These are phyloP conservation scores for Ditula angustiorana DNA, from an alignment of 2,888 invertebrate genomes.

Conservation along the genomic window DNA sequence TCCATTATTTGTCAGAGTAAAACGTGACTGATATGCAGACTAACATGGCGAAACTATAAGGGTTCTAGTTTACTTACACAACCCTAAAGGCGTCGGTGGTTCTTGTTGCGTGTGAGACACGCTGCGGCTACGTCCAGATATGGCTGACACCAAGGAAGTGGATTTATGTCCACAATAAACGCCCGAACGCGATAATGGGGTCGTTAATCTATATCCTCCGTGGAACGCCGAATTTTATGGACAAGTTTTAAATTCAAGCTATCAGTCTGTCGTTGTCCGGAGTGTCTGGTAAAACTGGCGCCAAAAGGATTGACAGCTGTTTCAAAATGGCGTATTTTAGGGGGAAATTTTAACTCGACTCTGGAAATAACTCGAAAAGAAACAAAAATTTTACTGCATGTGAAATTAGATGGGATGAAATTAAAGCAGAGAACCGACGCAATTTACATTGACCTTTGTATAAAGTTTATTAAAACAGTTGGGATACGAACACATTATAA, in stretches of 20 bases:
- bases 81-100: too few species aligned
- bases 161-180: conserved; percentile 36
- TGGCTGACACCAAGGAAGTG: conserved; percentile 18
- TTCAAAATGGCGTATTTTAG: neutral
- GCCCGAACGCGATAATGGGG: conserved; percentile 17
- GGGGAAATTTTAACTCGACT: neutral
- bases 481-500: conserved; percentile 31
- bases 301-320: neutral
- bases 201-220: conserved; percentile 38
- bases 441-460: conserved; percentile 12
- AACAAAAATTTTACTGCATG: neutral
- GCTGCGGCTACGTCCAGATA: neutral
- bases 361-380: neutral
- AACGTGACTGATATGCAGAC: too few species aligned
- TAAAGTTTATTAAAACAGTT: conserved; percentile 7
- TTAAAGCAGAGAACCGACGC: neutral
- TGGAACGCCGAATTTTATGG: conserved; percentile 22
- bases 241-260: conserved; percentile 21
- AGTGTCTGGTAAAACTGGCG: conserved; percentile 10
- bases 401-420: neutral
- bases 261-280: neutral
- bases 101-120: neutral
- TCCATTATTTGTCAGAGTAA: too few species aligned
- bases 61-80: too few species aligned
- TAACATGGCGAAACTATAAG: too few species aligned